Evolutionary conservation across 2,888 invertebrate genomes (phyloP).

Genomic region (Cryptophagus acutangulus): DNA sequence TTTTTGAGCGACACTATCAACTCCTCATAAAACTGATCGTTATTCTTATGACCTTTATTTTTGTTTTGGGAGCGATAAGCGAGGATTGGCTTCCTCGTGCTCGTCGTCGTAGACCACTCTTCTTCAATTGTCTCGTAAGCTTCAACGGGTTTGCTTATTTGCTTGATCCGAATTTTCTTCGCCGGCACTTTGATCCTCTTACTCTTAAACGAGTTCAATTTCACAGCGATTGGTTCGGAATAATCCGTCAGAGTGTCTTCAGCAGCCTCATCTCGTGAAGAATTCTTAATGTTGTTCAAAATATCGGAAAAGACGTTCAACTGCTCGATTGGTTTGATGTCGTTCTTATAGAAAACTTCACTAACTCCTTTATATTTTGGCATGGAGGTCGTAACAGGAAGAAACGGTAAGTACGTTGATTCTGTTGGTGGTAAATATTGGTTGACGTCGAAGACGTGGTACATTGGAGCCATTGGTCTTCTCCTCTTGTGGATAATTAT

Average conservation of each 20-base stretch:
- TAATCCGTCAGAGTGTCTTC: constrained; percentile 15
- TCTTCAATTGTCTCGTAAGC: not conserved
- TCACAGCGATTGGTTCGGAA: constrained; percentile 21
- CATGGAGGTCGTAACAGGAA: constrained; percentile 24
- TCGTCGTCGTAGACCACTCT: constrained; percentile 14
- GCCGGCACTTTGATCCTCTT: constrained; percentile 18
- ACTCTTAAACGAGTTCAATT: constrained; percentile 12
- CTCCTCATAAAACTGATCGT: constrained; percentile 13
- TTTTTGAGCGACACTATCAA: constrained; percentile 4
- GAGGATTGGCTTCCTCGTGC: constrained; percentile 16
- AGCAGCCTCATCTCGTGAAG: constrained; percentile 23
- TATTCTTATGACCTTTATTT: constrained; percentile 9
- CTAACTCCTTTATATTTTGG: constrained; percentile 36
- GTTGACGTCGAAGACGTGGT: constrained; percentile 22
- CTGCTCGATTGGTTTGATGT: constrained; percentile 46
- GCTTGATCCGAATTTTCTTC: constrained; percentile 5
- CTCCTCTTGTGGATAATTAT: no score
- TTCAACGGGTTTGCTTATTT: no score
- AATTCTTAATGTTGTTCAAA: constrained; percentile 48
- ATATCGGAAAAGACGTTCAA: constrained; percentile 50
- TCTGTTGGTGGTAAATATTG: constrained; percentile 11
- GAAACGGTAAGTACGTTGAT: not conserved
- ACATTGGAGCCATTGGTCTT: constrained; percentile 10
- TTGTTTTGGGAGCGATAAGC: constrained; percentile 11
- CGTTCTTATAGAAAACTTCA: constrained; percentile 45